Evolutionary conservation across 2,888 invertebrate genomes (phyloP).

Genomic region (Drosophila longiperda): DNA sequence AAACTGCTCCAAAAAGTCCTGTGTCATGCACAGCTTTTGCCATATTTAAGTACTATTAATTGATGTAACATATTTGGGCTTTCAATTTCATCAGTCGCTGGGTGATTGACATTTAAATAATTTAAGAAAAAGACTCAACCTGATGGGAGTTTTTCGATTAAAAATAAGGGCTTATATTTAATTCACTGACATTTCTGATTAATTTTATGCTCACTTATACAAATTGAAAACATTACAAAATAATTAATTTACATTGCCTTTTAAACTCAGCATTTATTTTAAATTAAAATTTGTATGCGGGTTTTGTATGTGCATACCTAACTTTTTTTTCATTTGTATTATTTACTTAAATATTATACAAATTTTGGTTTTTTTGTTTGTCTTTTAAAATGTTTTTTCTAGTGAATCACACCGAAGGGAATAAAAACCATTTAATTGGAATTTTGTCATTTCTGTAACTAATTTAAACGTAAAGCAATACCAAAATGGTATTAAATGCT

Average conservation of each 20-base stretch:
- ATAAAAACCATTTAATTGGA: neutral
- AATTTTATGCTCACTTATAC: neutral
- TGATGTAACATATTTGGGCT: conserved; percentile 2
- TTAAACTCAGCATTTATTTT: neutral
- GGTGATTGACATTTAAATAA: conserved; percentile 26
- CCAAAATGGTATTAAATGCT: conserved; percentile 8
- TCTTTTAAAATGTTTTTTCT: too few species aligned
- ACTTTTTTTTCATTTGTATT: neutral
- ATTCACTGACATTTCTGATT: neutral
- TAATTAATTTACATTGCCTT: neutral
- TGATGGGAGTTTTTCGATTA: neutral
- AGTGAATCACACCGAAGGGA: neutral
- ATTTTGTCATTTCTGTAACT: neutral
- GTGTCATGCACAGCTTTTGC: neutral
- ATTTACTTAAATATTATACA: neutral
- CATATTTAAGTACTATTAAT: conserved; percentile 13
- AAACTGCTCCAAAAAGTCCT: neutral
- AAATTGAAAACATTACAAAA: neutral
- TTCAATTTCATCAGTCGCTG: conserved; percentile 6
- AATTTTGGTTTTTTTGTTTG: neutral
- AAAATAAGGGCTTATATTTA: neutral
- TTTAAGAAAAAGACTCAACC: neutral
- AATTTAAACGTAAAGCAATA: neutral
- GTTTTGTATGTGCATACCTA: neutral
- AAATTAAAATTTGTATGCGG: neutral